Percentiles rank a stretch among this genome's conserved stretches.
Conservation (phyloP, 2,888 invertebrate species). For the Orchesella flavescens region DNA sequence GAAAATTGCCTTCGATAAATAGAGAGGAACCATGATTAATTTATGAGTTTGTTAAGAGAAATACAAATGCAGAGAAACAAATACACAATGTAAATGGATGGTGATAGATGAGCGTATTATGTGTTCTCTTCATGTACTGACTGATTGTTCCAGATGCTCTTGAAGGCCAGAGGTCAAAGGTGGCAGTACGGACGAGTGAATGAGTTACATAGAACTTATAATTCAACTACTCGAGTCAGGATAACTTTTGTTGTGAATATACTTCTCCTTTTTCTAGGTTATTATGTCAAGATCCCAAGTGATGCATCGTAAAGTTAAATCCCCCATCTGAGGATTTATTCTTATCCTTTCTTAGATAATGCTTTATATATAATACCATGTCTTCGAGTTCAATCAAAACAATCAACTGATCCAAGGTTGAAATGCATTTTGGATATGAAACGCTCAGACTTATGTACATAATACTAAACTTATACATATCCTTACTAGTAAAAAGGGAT, state of each 20-base stretch:
- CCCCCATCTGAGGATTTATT: neutral
- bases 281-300: conserved; percentile 45
- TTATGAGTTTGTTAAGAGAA: too few relatives aligned
- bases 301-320: conserved; percentile 7
- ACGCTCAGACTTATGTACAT: neutral
- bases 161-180: conserved; percentile 47
- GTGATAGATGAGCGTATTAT: too few relatives aligned
- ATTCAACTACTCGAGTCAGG: neutral
- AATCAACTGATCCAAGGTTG: neutral
- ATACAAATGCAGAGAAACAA: too few relatives aligned
- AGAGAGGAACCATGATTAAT: too few relatives aligned
- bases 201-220: neutral
- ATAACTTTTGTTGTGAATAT: conserved; percentile 1
- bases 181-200: neutral
- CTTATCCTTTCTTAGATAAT: neutral
- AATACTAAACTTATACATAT: too few relatives aligned
- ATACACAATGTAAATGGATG: too few relatives aligned
- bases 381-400: neutral
- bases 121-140: neutral
- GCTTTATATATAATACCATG: neutral
- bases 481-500: too few relatives aligned
- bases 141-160: conserved; percentile 45
- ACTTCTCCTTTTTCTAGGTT: conserved; percentile 46
- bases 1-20: too few relatives aligned
- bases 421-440: neutral